phyloP scores from a whole-genome alignment of 2,797 vertebrate species.

The Phalloptychus januarius region DNA sequence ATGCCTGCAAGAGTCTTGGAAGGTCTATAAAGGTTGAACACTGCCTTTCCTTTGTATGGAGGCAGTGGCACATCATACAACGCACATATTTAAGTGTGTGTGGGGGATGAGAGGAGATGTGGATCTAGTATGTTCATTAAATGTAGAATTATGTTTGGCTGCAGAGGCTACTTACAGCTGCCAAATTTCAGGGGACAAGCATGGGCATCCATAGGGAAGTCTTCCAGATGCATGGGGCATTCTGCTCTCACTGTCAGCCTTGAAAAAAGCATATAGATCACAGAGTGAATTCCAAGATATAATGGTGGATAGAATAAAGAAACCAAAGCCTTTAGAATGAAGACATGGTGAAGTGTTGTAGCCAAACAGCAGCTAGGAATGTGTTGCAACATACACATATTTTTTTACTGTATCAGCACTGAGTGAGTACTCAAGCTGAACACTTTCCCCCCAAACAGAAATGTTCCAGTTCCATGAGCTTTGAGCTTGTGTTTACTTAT shows the following conservation, averaged over 20 bases:
- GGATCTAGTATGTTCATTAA: neutral
- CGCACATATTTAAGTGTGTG: neutral
- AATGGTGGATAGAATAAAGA: constrained; percentile 1
- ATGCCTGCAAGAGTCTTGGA: constrained; percentile 50
- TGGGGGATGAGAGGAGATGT: constrained; percentile 22
- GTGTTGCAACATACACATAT: neutral
- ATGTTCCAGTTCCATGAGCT: constrained; percentile 56
- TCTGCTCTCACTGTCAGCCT: constrained; percentile 99
- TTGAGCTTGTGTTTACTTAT: constrained; percentile 63
- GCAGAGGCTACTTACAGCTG: constrained; percentile 90
- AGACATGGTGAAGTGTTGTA: constrained; percentile 3
- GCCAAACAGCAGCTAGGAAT: constrained; percentile 15
- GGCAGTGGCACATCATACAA: neutral
- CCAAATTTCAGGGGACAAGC: constrained; percentile 98
- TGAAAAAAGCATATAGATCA: constrained; percentile 33
- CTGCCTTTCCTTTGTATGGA: neutral
- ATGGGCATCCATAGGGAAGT: constrained; percentile 99
- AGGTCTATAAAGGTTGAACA: constrained; percentile 46
- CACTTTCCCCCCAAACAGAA: constrained; percentile 39
- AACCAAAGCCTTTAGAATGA: neutral
- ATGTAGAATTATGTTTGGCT: constrained; percentile 7
- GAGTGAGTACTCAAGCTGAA: constrained; percentile 18
- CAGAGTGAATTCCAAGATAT: constrained; percentile 8
- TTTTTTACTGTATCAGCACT: constrained; percentile 14
- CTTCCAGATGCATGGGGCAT: constrained; percentile 99